Conservation (phyloP, 2,113 vertebrate species). For the Lathamus discolor region DNA sequence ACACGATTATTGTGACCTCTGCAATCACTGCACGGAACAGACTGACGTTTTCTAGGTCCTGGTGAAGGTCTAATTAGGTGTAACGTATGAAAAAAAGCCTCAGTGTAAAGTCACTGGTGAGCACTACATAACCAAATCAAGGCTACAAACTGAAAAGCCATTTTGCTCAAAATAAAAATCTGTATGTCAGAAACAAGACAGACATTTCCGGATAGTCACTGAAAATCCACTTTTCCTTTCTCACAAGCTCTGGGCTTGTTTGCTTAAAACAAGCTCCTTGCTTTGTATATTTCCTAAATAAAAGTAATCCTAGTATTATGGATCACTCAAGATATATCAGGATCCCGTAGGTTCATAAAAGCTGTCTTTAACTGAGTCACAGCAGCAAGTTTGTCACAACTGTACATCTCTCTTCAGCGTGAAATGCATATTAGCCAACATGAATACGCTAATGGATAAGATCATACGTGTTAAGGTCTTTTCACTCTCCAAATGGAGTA, state of each 20-base stretch:
- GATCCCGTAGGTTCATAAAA: background rate
- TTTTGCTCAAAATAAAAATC: background rate
- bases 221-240: background rate
- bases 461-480: background rate
- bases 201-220: background rate
- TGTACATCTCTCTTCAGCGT: background rate
- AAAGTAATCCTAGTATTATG: background rate
- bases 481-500: background rate
- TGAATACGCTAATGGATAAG: background rate
- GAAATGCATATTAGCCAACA: background rate
- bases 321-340: background rate
- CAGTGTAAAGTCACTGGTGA: conserved; percentile 9
- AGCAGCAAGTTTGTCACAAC: background rate
- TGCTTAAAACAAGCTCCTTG: background rate
- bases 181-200: background rate
- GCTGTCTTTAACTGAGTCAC: background rate
- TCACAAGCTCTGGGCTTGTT: background rate
- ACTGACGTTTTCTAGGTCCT: conserved; percentile 81
- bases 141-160: background rate
- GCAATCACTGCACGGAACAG: conserved; percentile 81
- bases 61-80: conserved; percentile 80
- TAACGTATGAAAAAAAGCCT: conserved; percentile 45
- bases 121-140: background rate
- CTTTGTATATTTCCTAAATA: background rate
- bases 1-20: conserved; percentile 83